Evolutionary conservation across 23 tunicate species (phyloP).

Genomic region (Botrylloides violaceus): DNA sequence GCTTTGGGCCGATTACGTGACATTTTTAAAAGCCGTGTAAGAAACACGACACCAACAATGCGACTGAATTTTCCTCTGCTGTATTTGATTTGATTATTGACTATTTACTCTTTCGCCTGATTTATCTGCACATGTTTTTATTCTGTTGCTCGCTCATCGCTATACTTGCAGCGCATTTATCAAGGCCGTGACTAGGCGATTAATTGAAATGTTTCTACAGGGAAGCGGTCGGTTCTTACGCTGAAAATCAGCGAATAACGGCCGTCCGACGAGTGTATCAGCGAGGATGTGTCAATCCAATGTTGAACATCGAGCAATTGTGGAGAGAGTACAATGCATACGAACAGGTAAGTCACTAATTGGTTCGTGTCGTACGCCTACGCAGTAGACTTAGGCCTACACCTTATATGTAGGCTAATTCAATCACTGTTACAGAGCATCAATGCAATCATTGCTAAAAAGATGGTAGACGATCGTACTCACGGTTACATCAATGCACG

Average conservation of each 20-base stretch:
- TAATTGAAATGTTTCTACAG: too few relatives aligned
- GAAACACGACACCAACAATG: conserved; percentile 13
- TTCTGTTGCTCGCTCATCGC: too few relatives aligned
- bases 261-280: conserved; percentile 83
- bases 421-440: conserved; percentile 45
- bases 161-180: too few relatives aligned
- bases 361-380: too few relatives aligned
- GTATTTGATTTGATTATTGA: neutral
- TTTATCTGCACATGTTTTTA: too few relatives aligned
- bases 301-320: conserved; percentile 86
- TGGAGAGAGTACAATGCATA: conserved; percentile 96
- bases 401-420: too few relatives aligned
- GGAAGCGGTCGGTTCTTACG: conserved; percentile 87
- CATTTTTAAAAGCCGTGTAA: conserved; percentile 84
- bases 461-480: conserved; percentile 81
- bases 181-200: too few relatives aligned
- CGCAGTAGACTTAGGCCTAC: too few relatives aligned
- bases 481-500: conserved; percentile 73
- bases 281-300: conserved; percentile 86
- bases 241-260: conserved; percentile 91
- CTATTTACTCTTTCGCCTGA: neutral
- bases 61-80: neutral
- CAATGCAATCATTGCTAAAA: conserved; percentile 82
- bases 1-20: conserved; percentile 90
- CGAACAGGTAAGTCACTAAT: conserved; percentile 86